These are phyloP conservation scores for Piliocolobus tephrosceles DNA, from an alignment of 2,113 vertebrate genomes.

Conservation along the genomic window DNA sequence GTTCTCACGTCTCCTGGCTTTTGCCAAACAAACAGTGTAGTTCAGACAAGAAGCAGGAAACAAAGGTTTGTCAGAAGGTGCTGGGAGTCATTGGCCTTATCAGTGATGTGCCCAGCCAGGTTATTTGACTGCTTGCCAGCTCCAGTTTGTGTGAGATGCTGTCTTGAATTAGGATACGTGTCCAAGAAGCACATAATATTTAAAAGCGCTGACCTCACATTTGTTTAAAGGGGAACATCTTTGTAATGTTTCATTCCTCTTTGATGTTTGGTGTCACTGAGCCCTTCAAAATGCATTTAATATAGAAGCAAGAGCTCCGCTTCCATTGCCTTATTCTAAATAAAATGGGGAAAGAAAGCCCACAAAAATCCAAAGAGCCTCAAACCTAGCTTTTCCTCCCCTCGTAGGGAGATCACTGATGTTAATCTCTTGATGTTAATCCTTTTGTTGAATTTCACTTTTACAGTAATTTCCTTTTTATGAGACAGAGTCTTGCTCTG, in stretches of 20 bases:
- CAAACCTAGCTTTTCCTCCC: background rate
- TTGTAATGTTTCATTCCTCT: background rate
- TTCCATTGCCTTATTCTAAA: background rate
- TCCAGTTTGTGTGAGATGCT: background rate
- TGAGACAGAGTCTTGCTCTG: background rate
- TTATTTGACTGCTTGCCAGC: rapidly evolving
- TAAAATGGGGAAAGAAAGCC: background rate
- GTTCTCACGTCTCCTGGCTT: constrained; percentile 68
- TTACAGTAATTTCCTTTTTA: background rate
- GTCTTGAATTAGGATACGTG: background rate
- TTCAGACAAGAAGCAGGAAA: constrained; percentile 61
- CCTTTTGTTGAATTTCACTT: background rate
- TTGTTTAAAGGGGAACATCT: background rate
- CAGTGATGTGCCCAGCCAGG: rapidly evolving
- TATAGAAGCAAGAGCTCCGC: background rate
- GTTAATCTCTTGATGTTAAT: background rate
- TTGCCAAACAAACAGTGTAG: constrained; percentile 79
- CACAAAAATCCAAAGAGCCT: background rate
- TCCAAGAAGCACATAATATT: background rate
- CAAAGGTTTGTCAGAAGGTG: constrained; percentile 2
- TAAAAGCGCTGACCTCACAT: background rate
- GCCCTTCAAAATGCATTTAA: background rate
- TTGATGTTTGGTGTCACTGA: background rate
- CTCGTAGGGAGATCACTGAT: background rate
- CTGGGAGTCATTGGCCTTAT: background rate